Percentiles rank a stretch among this genome's conserved stretches.
Evolutionary conservation across 1,140 invertebrate species (phyloP).

Genomic region (Palaemon carinicauda): DNA sequence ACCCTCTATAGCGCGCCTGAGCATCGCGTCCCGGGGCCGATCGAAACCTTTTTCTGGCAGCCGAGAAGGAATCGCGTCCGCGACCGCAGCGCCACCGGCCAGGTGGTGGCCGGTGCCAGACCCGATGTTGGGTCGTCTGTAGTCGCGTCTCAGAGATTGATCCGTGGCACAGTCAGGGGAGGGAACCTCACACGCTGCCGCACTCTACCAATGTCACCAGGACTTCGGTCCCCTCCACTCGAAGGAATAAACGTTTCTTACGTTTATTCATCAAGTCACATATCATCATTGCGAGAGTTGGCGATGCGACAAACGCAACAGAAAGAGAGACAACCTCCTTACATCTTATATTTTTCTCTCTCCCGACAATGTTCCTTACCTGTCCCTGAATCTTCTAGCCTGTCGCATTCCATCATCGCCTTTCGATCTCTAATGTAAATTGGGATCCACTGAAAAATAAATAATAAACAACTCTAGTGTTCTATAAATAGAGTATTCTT

Average conservation of each 20-base stretch:
- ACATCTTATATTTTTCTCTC: not conserved
- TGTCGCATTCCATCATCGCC: not conserved
- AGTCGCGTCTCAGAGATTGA: slow-evolving; percentile 52
- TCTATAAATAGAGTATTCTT: slow-evolving; percentile 21
- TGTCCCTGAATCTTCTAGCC: not conserved
- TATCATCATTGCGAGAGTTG: not conserved
- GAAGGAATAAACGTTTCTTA: not conserved
- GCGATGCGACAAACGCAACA: not conserved
- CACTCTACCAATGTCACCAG: slow-evolving; percentile 7
- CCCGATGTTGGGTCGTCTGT: slow-evolving; percentile 29
- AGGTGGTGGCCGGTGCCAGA: not conserved
- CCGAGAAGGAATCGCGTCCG: slow-evolving; percentile 7
- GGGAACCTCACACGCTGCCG: slow-evolving; percentile 33
- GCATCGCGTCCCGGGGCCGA: slow-evolving; percentile 19
- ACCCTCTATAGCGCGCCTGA: not conserved
- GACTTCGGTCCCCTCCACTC: not conserved
- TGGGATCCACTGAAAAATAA: not conserved
- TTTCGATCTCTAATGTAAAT: not conserved
- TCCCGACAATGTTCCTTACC: not conserved
- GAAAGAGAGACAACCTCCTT: no score
- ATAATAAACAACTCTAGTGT: slow-evolving; percentile 16
- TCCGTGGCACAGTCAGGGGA: slow-evolving; percentile 42
- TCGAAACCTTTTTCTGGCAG: slow-evolving; percentile 4
- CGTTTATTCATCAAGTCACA: not conserved
- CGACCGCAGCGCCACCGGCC: slow-evolving; percentile 32